A percentile compares a stretch with the other conserved stretches of the same genome.
Evolutionary conservation across 1,140 invertebrate species (phyloP).

Genomic region (Myzus persicae): DNA sequence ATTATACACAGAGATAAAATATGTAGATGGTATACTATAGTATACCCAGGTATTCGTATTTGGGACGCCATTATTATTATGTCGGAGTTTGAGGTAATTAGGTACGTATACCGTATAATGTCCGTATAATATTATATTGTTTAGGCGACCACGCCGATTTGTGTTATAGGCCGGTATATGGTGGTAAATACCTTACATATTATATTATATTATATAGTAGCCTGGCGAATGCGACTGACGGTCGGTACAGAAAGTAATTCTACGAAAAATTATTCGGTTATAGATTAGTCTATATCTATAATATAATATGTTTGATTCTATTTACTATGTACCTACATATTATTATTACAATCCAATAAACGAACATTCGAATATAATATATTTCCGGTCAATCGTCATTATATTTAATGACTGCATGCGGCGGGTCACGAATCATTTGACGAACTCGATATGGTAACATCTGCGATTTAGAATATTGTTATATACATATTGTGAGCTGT

Average conservation of each 20-base stretch:
- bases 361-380: background rate
- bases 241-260: background rate
- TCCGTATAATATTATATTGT: no score
- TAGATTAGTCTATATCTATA: background rate
- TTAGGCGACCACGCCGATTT: no score
- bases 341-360: background rate
- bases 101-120: background rate
- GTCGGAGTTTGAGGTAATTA: background rate
- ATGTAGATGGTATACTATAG: no score
- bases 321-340: background rate
- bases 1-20: no score
- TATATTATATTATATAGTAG: background rate
- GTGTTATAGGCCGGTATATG: background rate
- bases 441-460: background rate
- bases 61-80: background rate
- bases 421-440: background rate
- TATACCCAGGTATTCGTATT: background rate
- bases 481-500: background rate
- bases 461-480: background rate
- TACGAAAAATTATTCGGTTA: background rate
- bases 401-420: background rate
- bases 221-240: background rate
- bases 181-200: background rate
- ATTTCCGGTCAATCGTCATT: background rate
- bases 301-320: background rate